Percentiles rank a stretch among this genome's conserved stretches.
These are phyloP conservation scores for Myiagra hebetior DNA, from an alignment of 2,113 vertebrate genomes.

Conservation along the genomic window DNA sequence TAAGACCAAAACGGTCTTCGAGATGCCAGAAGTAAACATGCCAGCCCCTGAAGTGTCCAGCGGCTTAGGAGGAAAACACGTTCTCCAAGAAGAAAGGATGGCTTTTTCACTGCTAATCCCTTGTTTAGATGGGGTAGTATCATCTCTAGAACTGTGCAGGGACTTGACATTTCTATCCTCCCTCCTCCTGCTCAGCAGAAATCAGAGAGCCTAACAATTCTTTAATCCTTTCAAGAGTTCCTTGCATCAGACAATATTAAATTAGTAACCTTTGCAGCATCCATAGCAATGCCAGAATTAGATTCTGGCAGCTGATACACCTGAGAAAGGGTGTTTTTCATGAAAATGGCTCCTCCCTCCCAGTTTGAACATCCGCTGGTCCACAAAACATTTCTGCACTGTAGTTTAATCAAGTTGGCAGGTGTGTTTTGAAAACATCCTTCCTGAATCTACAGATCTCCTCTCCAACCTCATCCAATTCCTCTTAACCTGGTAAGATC, in stretches of 20 bases:
- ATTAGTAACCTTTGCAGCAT: not conserved
- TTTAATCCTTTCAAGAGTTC: not conserved
- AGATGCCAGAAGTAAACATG: not conserved
- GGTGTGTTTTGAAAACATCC: not conserved
- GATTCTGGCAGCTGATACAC: not conserved
- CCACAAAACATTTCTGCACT: not conserved
- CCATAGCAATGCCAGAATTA: not conserved
- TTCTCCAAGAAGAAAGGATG: not conserved
- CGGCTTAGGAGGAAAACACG: not conserved
- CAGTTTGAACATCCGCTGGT: not conserved
- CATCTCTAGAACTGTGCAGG: not conserved
- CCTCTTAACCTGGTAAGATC: not conserved
- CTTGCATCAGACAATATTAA: not conserved
- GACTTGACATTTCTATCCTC: not conserved
- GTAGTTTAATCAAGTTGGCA: not conserved
- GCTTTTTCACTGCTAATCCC: not conserved
- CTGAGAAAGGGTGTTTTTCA: not conserved
- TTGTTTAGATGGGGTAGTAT: not conserved
- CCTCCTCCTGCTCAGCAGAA: not conserved
- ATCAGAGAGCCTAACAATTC: not conserved
- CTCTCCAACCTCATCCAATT: not conserved
- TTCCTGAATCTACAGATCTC: not conserved
- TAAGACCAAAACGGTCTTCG: not conserved
- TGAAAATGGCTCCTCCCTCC: not conserved
- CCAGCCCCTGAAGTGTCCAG: not conserved